Base-by-base conservation (phyloP, 2,888 invertebrate species). In the Pollenia griseotomentosa region DNA sequence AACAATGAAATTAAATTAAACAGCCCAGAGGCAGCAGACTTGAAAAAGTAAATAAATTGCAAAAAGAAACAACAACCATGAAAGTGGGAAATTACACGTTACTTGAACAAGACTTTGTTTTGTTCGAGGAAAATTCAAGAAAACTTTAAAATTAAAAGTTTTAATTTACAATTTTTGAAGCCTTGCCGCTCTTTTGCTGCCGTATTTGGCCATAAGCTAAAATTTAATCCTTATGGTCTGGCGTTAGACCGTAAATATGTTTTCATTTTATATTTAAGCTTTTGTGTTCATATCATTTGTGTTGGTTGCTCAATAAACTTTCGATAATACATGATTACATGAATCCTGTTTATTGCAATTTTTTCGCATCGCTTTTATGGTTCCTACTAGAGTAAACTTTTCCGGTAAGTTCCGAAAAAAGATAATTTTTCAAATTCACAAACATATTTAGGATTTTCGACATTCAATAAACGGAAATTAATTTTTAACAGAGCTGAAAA, bases 71-170 rank as follows among this genome's bases (percentile, higher is more conserved):
- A 75, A 14, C 33, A 40, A 16, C 42, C 74, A 61, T 42, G 74
- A 75, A 75, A 75, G 40, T 63, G 74, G 61, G 8, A 61, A 75
- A 61, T 75, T 75, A 75, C 16, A 16, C 70, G 70, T 40, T 51
- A 53, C 70, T 70, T 70, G 42, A 63, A 63, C 63, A 10, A 63
- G 10, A 16, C 40, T 42, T 63, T 63, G 42, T 63, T 42, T 63
- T 9, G 63, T 63, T 63, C n/a, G 9, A 11, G 19, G 19, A 55
- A 55, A 53, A 40, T 11, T 5, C 11, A 11, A 73, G 23, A 44
- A 44, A 5, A 19, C 42, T 4, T 14, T 51, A 16, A 63, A 59
- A 79, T 70, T 70, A 46, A 57, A 68, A 78, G 12, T 78, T 66
- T 59, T 51, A 68, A 46, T 78, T 66, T 23, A 4, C 11, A 48